Percentiles rank a stretch among this genome's conserved stretches.
phyloP scores from a whole-genome alignment of 2,888 invertebrate species.

The Caenorhabditis plicata region DNA sequence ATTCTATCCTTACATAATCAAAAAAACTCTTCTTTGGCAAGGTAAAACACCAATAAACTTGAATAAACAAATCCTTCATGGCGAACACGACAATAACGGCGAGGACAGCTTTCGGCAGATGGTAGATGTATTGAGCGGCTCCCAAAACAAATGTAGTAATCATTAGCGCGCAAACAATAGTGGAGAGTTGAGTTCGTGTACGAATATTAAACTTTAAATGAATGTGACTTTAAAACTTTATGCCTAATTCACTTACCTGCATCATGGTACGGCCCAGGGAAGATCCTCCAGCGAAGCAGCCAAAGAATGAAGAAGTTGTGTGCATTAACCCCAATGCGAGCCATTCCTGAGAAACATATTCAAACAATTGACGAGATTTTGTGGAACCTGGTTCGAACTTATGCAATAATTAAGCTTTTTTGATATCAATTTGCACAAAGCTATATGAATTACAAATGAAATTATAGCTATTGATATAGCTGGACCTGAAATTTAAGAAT shows the following conservation, averaged over 20 bases:
- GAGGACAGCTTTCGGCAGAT: slow-evolving; percentile 52
- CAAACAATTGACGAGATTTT: too few species aligned
- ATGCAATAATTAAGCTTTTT: slow-evolving; percentile 67
- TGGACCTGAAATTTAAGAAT: slow-evolving; percentile 13
- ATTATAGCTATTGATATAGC: slow-evolving; percentile 53
- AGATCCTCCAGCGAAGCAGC: slow-evolving; percentile 67
- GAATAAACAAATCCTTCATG: slow-evolving; percentile 52
- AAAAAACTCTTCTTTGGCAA: slow-evolving; percentile 37
- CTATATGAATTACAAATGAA: slow-evolving; percentile 56
- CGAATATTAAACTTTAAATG: too few species aligned
- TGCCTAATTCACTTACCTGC: slow-evolving; percentile 60
- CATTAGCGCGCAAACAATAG: slow-evolving; percentile 39
- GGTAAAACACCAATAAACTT: slow-evolving; percentile 29
- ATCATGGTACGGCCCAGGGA: slow-evolving; percentile 64
- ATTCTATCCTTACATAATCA: slow-evolving; percentile 48
- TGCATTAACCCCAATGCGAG: slow-evolving; percentile 68
- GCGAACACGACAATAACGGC: slow-evolving; percentile 56
- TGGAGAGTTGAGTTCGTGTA: slow-evolving; percentile 48
- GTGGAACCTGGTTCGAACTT: slow-evolving; percentile 66
- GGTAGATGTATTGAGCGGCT: slow-evolving; percentile 34
- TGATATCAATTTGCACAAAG: slow-evolving; percentile 66
- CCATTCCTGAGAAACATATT: too few species aligned
- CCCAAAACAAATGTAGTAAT: slow-evolving; percentile 43
- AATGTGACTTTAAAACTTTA: too few species aligned
- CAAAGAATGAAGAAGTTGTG: slow-evolving; percentile 66